Evolutionary conservation across 2,888 invertebrate genomes (phyloP), one percentile per base, ranked within the genome.

Genomic region (Amiota mariae): DNA sequence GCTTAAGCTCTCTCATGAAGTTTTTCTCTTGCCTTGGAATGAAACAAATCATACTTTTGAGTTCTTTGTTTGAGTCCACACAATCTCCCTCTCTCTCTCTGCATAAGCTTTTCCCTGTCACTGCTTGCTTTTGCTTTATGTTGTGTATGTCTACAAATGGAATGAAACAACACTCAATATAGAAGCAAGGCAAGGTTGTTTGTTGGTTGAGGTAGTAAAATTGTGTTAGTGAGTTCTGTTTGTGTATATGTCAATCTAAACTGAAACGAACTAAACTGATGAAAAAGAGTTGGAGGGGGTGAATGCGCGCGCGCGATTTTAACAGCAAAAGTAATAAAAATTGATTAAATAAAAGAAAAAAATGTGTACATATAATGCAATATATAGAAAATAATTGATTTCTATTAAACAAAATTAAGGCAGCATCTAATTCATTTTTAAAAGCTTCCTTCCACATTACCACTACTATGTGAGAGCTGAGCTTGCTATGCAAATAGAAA

Each of bases 31-130:
- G 36, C 36, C 6, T 36, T 36, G 36, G 36, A 36, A 36, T 36
- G 36, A 36, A 36, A 36, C 36, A 36, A 36, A 36, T 36, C 48
- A 56, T n/a, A 64, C 49, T 51, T n/a, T 74, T 24, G 76, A 64
- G 76, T 74, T 78, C 78, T 77, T 75, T 54, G 67, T 66, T 75
- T 76, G 54, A 12, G 4, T n/a, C 51, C 1, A 51, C 11, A 2
- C n/a, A n/a, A n/a, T 13, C 51, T 11, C 54, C 6, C 54, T 51
- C 54, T 12, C 54, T 51, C 8, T 51, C 4, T 51, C n/a, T 51
- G 54, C 0, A 6, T 36, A 36, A 36, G 36, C 36, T 36, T 6
- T 36, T 6, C 36, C 36, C 36, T 36, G 4, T 36, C 36, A 24
- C n/a, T n/a, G n/a, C n/a, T n/a, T n/a, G n/a, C n/a, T n/a, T n/a